These are phyloP conservation scores for Chironomus riparius DNA, from an alignment of 2,888 invertebrate species.

Conservation along the genomic window DNA sequence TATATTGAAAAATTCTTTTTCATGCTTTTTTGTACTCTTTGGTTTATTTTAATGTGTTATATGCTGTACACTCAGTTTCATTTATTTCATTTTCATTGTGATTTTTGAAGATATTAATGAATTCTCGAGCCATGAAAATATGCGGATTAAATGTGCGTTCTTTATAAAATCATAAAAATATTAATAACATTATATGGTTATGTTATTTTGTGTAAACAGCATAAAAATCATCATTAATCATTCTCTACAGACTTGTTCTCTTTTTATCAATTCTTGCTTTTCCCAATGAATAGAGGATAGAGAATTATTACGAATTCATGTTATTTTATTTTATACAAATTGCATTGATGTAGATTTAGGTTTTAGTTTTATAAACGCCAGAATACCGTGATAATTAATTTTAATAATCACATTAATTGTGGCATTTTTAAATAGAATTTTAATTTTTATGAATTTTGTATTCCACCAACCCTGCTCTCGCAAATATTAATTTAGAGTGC, in stretches of 20 bases:
- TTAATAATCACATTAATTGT: too few species aligned
- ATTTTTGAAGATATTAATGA: constrained; percentile 24
- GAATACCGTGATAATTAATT: too few species aligned
- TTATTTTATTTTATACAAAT: background rate
- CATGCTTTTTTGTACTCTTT: background rate
- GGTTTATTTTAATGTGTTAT: background rate
- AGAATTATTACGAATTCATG: background rate
- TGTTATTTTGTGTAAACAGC: constrained; percentile 27
- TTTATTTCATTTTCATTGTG: constrained; percentile 20
- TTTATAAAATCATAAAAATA: constrained; percentile 27
- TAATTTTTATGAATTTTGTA: too few species aligned
- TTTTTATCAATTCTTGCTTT: background rate
- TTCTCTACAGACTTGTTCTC: background rate
- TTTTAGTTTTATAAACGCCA: too few species aligned
- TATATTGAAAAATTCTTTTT: background rate
- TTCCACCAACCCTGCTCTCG: too few species aligned
- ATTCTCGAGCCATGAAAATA: constrained; percentile 24
- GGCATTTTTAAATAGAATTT: too few species aligned
- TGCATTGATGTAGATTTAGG: too few species aligned
- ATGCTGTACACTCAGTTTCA: background rate
- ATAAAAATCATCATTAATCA: constrained; percentile 28
- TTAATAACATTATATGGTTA: constrained; percentile 27
- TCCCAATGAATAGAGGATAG: background rate
- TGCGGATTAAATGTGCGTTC: constrained; percentile 27
- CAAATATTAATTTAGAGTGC: too few species aligned